phyloP scores from a whole-genome alignment of 2,113 vertebrate genomes.

The Mormyrus iriodes region DNA sequence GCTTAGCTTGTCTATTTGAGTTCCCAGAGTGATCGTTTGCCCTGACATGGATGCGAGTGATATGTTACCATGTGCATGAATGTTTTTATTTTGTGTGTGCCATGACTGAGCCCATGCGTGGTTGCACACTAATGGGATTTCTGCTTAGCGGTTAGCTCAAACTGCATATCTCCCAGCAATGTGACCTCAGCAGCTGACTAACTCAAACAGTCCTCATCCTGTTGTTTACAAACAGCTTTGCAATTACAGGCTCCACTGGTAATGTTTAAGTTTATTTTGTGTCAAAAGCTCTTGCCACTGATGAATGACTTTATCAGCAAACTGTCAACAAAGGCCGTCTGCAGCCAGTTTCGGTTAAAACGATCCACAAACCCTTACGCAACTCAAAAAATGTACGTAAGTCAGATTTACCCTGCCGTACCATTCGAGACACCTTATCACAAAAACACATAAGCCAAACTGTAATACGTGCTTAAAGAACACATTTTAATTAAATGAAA shows the following conservation, averaged over 20 bases:
- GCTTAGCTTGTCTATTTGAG: background rate
- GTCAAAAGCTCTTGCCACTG: background rate
- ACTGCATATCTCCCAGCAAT: background rate
- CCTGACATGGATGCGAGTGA: background rate
- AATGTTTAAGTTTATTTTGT: background rate
- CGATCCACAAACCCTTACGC: background rate
- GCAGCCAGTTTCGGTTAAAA: background rate
- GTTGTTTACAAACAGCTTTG: constrained; percentile 2
- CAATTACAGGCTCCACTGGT: background rate
- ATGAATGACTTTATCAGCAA: background rate
- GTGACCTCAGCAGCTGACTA: background rate
- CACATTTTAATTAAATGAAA: background rate
- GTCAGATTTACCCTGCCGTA: background rate
- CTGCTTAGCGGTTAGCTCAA: background rate
- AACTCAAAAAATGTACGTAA: background rate
- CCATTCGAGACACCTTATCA: background rate
- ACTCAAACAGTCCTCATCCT: background rate
- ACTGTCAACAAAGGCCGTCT: background rate
- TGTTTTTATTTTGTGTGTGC: background rate
- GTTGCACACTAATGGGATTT: background rate
- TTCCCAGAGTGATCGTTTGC: background rate
- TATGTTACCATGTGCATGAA: background rate
- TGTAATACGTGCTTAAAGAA: background rate
- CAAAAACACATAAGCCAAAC: no score
- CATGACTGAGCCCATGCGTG: background rate